phyloP scores from a whole-genome alignment of 2,113 vertebrate genomes.

The Dinomys branickii region DNA sequence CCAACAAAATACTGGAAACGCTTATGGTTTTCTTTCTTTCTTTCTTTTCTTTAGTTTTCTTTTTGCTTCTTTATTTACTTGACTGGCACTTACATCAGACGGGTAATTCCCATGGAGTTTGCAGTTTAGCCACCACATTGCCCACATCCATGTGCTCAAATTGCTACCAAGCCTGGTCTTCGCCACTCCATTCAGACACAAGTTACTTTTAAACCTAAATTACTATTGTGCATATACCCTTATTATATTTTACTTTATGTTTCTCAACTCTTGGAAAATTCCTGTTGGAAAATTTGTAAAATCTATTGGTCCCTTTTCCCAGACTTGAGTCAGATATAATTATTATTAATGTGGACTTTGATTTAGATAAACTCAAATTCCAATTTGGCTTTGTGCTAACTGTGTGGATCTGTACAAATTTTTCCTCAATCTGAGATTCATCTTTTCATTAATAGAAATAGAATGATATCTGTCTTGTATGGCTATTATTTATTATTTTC shows the following conservation, averaged over 20 bases:
- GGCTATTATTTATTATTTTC: background rate
- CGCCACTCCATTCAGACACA: background rate
- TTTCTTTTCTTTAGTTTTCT: background rate
- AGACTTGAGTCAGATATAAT: background rate
- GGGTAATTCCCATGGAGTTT: background rate
- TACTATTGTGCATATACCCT: background rate
- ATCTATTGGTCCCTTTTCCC: background rate
- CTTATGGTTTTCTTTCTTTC: background rate
- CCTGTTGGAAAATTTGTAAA: background rate
- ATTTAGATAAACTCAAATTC: slow-evolving; percentile 41
- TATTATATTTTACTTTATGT: background rate
- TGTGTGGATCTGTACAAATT: background rate
- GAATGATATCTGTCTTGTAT: background rate
- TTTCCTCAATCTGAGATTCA: background rate
- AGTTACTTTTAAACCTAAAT: background rate
- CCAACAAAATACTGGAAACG: too few relatives aligned
- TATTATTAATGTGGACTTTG: slow-evolving; percentile 9
- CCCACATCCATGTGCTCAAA: background rate
- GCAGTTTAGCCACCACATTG: background rate
- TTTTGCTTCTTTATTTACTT: background rate
- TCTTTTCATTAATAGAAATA: slow-evolving; percentile 31
- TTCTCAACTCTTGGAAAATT: background rate
- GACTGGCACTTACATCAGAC: background rate
- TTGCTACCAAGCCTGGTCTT: background rate
- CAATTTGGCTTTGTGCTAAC: background rate